Base-by-base conservation (phyloP, 2,888 invertebrate species). In the Protonemura montana region DNA sequence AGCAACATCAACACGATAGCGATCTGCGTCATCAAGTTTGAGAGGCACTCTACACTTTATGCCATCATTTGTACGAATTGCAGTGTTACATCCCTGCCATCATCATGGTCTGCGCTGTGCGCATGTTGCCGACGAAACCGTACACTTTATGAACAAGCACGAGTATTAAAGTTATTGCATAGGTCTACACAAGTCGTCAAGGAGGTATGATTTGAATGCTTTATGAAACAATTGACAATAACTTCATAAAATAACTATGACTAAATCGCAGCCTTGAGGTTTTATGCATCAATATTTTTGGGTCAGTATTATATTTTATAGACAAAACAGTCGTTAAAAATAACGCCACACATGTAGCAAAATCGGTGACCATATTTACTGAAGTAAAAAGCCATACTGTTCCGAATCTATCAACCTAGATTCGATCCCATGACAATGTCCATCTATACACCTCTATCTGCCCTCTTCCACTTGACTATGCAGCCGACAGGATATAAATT, bases 401-500 rank as follows among this genome's bases (percentile, higher is more conserved):
- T 10, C 35, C 59, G 59, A 59, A 59, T 21, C 21, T 13, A 21
- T 59, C 59, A 21, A 13, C 13, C 59, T 59, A 59, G 59, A 59
- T 59, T 59, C 59, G 59, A 59, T 21, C 1, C 59, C 16, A 13
- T 13, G 59, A 3, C 2, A 59, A 3, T 59, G 59, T 59, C 13
- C 59, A 21, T 21, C 59, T 2, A 1, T 21, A 3, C 21, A 2
- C 59, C 59, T 10, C 21, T 59, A 59, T 59, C 59, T 59, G 59
- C 59, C 13, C 3, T 16, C 59, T 59, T 59, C 59, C 59, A 59
- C 59, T 59, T 59, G 59, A 59, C 59, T 59, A 59, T 59, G 59
- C 59, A 21, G 26, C 10, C n/a, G 13, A 78, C 78, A 78, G 78
- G 78, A 78, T 78, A 78, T 78, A 27, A 78, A 78, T 26, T 78